phyloP scores from a whole-genome alignment of 2,797 vertebrate species.

The Allenopithecus nigroviridis region DNA sequence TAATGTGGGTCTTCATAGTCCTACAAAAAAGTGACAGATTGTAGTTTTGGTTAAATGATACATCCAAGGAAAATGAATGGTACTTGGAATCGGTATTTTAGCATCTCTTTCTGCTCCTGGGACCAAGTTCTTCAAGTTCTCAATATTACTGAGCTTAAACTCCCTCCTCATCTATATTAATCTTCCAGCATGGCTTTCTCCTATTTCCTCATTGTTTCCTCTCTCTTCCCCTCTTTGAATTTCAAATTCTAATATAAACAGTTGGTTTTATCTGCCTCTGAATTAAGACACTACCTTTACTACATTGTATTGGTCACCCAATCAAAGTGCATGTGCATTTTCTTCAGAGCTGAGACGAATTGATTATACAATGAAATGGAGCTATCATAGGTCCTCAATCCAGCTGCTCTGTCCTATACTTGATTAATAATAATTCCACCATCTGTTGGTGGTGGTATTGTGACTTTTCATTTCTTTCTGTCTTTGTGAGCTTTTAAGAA shows the following conservation, averaged over 20 bases:
- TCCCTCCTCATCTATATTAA: not conserved
- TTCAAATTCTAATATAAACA: not conserved
- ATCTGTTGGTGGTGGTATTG: not conserved
- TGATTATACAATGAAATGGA: not conserved
- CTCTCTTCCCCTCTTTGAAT: not conserved
- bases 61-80: not conserved
- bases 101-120: not conserved
- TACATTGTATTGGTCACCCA: not conserved
- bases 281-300: not conserved
- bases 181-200: not conserved
- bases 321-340: not conserved
- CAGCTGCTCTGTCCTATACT: not conserved
- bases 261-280: not conserved
- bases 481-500: not conserved
- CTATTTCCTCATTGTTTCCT: not conserved
- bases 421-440: not conserved
- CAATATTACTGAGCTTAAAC: not conserved
- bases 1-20: not conserved
- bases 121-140: not conserved
- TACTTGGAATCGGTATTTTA: conserved; percentile 15
- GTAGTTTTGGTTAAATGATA: conserved; percentile 29
- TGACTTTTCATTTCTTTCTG: not conserved
- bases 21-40: not conserved
- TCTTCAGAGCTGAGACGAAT: not conserved
- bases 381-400: not conserved